These are phyloP conservation scores for Melinopterus prodromus DNA, from an alignment of 2,888 invertebrate species.

Conservation along the genomic window DNA sequence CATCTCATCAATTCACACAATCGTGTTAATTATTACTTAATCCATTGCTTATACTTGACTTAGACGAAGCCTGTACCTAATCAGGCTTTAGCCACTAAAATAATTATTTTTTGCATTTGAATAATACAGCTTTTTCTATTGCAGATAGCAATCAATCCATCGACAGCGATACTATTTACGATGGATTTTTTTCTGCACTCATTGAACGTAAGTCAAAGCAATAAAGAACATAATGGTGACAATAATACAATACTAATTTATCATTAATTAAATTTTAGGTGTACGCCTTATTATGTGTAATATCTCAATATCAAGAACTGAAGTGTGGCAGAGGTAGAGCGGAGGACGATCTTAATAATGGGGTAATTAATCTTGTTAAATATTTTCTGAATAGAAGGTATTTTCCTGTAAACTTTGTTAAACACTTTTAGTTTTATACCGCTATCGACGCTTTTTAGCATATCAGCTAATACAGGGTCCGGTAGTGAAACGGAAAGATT, in stretches of 20 bases:
- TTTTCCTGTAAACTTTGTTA: not conserved
- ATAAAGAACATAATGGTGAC: not conserved
- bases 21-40: too few relatives aligned
- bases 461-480: not conserved
- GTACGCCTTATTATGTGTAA: constrained; percentile 83
- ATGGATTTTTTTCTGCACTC: constrained; percentile 80
- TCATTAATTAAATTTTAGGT: constrained; percentile 63
- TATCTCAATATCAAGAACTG: constrained; percentile 88
- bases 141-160: constrained; percentile 76
- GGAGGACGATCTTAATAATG: constrained; percentile 69
- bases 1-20: too few relatives aligned
- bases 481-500: too few relatives aligned
- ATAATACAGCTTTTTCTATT: constrained; percentile 50
- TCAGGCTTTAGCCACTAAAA: too few relatives aligned
- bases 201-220: constrained; percentile 74
- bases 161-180: constrained; percentile 78
- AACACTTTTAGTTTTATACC: not conserved
- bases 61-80: too few relatives aligned
- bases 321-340: constrained; percentile 76
- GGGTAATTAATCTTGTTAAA: constrained; percentile 56
- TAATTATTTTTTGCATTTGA: not conserved
- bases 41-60: too few relatives aligned
- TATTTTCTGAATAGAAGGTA: not conserved
- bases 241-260: constrained; percentile 42
- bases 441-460: not conserved